These are phyloP conservation scores for Oreochromis spilurus DNA, from an alignment of 2,113 vertebrate species.

Conservation along the genomic window DNA sequence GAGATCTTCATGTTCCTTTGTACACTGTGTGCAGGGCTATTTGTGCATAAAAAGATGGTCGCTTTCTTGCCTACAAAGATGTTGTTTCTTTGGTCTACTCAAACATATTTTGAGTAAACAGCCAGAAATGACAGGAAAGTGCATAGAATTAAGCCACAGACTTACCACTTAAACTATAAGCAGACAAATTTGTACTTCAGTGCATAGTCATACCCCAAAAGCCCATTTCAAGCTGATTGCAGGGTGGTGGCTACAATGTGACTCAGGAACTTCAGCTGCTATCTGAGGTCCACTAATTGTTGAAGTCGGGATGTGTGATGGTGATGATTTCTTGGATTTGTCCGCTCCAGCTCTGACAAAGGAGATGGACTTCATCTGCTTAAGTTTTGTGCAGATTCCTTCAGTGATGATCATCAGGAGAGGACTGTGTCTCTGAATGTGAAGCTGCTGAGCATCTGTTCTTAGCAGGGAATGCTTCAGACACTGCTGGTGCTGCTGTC, in stretches of 20 bases:
- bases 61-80: not conserved
- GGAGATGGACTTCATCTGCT: not conserved
- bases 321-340: not conserved
- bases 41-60: not conserved
- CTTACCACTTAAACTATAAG: not conserved
- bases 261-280: not conserved
- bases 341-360: not conserved
- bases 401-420: not conserved
- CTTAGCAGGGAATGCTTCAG: not conserved
- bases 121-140: not conserved
- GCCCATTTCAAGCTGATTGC: not conserved
- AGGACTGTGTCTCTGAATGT: not conserved
- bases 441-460: not conserved
- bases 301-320: not conserved
- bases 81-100: not conserved
- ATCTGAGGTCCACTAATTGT: not conserved
- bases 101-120: not conserved
- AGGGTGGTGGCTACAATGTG: not conserved
- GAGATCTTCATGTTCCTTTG: not conserved
- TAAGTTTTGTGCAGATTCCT: not conserved
- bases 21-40: not conserved
- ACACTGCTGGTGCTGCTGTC: not conserved
- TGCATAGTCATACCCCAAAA: not conserved
- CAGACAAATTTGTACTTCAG: not conserved
- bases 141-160: not conserved